phyloP scores from a whole-genome alignment of 2,888 invertebrate species.

The Cinara cedri region DNA sequence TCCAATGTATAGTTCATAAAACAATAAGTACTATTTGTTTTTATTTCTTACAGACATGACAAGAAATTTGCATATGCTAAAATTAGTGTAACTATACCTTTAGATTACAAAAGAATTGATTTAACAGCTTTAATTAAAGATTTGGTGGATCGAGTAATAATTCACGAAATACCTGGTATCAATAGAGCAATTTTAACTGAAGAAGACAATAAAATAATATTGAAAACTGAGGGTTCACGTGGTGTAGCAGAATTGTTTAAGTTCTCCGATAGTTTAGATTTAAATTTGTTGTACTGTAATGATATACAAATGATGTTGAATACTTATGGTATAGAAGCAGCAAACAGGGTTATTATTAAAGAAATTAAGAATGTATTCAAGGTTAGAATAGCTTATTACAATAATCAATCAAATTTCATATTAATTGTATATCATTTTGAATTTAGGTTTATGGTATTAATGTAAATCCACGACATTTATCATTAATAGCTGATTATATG shows the following conservation, averaged over 20 bases:
- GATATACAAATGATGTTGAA: constrained; percentile 89
- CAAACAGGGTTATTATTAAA: constrained; percentile 84
- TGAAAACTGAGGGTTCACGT: constrained; percentile 87
- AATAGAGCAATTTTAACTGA: constrained; percentile 82
- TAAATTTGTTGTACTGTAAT: constrained; percentile 87
- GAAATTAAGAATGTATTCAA: constrained; percentile 96
- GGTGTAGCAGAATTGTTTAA: constrained; percentile 84
- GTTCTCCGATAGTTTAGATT: constrained; percentile 76
- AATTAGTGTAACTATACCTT: constrained; percentile 73
- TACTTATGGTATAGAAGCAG: constrained; percentile 96
- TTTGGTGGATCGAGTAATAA: constrained; percentile 73
- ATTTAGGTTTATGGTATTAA: constrained; percentile 86
- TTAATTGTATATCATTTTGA: constrained; percentile 2
- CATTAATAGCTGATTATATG: constrained; percentile 96
- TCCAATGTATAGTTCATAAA: neutral
- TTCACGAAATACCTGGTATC: constrained; percentile 81
- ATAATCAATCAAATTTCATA: neutral
- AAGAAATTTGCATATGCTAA: constrained; percentile 82
- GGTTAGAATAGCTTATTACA: constrained; percentile 57
- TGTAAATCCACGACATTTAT: constrained; percentile 92
- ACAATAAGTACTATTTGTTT: constrained; percentile 61
- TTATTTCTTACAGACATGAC: constrained; percentile 74
- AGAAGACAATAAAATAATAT: constrained; percentile 67
- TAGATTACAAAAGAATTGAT: constrained; percentile 74
- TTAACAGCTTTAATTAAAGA: constrained; percentile 76